Evolutionary conservation across 2,797 vertebrate species (phyloP), one percentile per base, ranked within the genome.

Genomic region (Artibeus lituratus): DNA sequence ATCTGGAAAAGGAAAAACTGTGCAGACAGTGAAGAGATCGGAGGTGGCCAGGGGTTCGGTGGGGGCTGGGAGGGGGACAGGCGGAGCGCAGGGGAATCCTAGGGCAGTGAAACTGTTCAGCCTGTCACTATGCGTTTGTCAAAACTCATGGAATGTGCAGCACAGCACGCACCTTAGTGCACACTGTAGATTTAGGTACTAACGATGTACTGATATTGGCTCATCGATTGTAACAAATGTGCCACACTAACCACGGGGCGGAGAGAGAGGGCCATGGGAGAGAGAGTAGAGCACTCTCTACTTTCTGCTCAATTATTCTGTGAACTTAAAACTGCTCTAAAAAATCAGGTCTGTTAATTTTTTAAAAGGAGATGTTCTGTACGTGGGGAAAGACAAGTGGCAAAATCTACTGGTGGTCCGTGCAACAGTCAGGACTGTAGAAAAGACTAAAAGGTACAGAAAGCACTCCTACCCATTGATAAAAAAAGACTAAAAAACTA

Each of bases 231-330:
- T 49, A 29, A 42, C 77, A 44, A n/a, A 49, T 9, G 16, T 4
- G 19, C 39, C 22, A 22, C 2, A 24, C 10, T 2, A 32, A 4
- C 35, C 3, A 11, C 0, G 26, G 51, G 10, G 15, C 18, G 2
- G 39, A 0, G 14, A 4, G 8, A 53, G 7, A 21, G 59, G 16
- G 8, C 5, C 4, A 39, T 6, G 55, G 55, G n/a, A n/a, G n/a
- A n/a, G n/a, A n/a, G n/a, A n/a, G n/a, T n/a, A n/a, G 57, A 53
- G 22, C 82, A 59, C 51, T 57, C 57, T 53, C 7, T 21, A 8
- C 24, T 69, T 90, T n/a, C 22, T 3, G 39, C 72, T 88, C 70
- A 29, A 2, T n/a, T 37, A 24, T 82, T 39, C 24, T 74, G 26
- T 51, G 69, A 76, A 53, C 69, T 22, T 35, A 42, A 39, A 69